These are phyloP conservation scores for Abrostola triplasia DNA, from an alignment of 2,888 invertebrate species.

Conservation along the genomic window DNA sequence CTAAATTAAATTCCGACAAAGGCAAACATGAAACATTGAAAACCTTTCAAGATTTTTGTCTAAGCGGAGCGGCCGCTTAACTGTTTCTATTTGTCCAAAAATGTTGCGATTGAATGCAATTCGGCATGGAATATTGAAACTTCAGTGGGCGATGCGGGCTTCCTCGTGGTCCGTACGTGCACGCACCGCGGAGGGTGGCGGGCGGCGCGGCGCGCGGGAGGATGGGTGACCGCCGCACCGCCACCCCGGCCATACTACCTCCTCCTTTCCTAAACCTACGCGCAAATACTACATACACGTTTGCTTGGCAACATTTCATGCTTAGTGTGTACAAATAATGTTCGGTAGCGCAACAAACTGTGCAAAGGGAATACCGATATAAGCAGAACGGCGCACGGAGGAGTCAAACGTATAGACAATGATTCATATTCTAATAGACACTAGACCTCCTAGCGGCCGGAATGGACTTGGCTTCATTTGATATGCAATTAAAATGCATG, in stretches of 20 bases:
- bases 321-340: slow-evolving; percentile 88
- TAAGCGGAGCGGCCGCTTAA: slow-evolving; percentile 59
- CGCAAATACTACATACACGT: slow-evolving; percentile 86
- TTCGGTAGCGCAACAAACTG: slow-evolving; percentile 82
- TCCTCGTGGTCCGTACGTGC: slow-evolving; percentile 77
- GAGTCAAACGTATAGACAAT: slow-evolving; percentile 74
- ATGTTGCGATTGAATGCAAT: slow-evolving; percentile 84
- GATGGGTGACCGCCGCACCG: slow-evolving; percentile 56
- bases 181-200: slow-evolving; percentile 75
- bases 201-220: slow-evolving; percentile 55
- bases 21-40: slow-evolving; percentile 56
- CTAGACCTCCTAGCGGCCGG: slow-evolving; percentile 36
- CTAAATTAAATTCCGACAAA: slow-evolving; percentile 47
- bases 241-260: slow-evolving; percentile 63
- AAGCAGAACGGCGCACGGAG: slow-evolving; percentile 66
- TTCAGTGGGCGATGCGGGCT: slow-evolving; percentile 79
- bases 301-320: slow-evolving; percentile 88
- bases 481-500: slow-evolving; percentile 61
- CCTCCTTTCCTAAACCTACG: slow-evolving; percentile 86
- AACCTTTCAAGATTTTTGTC: slow-evolving; percentile 69
- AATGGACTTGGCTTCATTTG: slow-evolving; percentile 43
- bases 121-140: slow-evolving; percentile 86
- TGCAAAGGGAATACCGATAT: slow-evolving; percentile 84
- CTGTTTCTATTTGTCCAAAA: slow-evolving; percentile 76
- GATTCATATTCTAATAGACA: slow-evolving; percentile 67